These are phyloP conservation scores for Drosophila asahinai DNA, from an alignment of 1,140 invertebrate species.

Conservation along the genomic window DNA sequence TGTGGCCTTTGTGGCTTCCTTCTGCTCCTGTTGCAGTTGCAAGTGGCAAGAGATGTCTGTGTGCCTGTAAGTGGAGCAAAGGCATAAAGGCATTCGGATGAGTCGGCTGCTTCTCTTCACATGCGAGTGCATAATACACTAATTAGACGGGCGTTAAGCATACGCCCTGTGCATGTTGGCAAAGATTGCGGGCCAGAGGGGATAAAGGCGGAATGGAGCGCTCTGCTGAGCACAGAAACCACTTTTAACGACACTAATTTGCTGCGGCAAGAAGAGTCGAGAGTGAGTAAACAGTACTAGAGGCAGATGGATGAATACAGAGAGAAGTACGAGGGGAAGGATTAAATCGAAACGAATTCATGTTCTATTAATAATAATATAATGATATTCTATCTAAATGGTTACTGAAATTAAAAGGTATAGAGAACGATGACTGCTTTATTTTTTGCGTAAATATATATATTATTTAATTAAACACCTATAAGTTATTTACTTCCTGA, in stretches of 20 bases:
- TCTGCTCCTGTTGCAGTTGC: slow-evolving; percentile 43
- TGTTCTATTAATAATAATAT: too few species aligned
- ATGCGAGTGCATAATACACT: slow-evolving; percentile 53
- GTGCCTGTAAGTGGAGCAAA: slow-evolving; percentile 66
- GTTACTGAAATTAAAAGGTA: too few species aligned
- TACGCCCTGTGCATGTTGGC: slow-evolving; percentile 23
- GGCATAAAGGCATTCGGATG: slow-evolving; percentile 58
- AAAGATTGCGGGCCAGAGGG: slow-evolving; percentile 1
- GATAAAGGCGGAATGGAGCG: neutral
- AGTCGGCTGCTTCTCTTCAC: slow-evolving; percentile 46
- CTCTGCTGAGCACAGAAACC: slow-evolving; percentile 14
- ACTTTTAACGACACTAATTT: slow-evolving; percentile 41
- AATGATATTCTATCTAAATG: too few species aligned
- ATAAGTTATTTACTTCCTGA: neutral
- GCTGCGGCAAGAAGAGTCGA: slow-evolving; percentile 1
- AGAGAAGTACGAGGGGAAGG: neutral
- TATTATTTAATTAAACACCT: neutral
- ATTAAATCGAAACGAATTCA: neutral
- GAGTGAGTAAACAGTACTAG: neutral
- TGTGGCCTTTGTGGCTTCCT: slow-evolving; percentile 37
- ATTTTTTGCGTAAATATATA: too few species aligned
- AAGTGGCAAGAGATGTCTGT: slow-evolving; percentile 36
- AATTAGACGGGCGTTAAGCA: slow-evolving; percentile 65
- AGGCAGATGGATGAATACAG: neutral
- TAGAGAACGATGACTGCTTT: neutral